Percentiles rank a stretch among this genome's conserved stretches.
These are phyloP conservation scores for Tribolium freemani DNA, from an alignment of 2,888 invertebrate species.

Conservation along the genomic window DNA sequence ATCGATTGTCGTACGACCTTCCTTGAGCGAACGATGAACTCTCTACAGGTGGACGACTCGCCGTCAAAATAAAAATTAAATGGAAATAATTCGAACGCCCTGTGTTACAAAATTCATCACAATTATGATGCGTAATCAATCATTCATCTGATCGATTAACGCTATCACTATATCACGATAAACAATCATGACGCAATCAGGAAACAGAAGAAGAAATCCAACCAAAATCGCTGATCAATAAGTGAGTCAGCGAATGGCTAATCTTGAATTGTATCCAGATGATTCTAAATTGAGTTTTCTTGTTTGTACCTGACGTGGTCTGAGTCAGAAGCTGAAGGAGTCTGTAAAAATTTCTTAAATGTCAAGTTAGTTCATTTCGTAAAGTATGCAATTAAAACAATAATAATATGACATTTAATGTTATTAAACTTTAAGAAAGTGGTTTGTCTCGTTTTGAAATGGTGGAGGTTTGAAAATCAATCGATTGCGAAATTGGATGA, in stretches of 20 bases:
- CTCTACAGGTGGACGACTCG: neutral
- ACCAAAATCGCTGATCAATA: neutral
- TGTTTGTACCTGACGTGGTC: neutral
- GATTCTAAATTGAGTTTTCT: neutral
- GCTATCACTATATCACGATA: neutral
- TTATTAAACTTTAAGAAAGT: neutral
- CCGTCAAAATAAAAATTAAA: neutral
- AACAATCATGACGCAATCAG: neutral
- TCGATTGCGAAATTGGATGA: neutral
- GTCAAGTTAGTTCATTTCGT: neutral
- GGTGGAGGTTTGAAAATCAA: neutral
- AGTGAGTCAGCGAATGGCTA: neutral
- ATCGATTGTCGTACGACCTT: neutral
- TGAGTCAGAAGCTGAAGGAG: neutral
- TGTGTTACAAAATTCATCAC: neutral
- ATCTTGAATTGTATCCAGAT: neutral
- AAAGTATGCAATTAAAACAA: neutral
- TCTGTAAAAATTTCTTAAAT: neutral
- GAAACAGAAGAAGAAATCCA: neutral
- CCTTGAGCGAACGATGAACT: neutral
- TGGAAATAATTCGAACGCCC: neutral
- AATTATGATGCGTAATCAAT: neutral
- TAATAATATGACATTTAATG: neutral
- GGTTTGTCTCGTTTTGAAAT: neutral
- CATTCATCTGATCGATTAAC: neutral